A percentile compares a stretch with the other conserved stretches of the same genome.
Evolutionary conservation across 2,113 vertebrate species (phyloP).

Genomic region (Urocitellus parryii): DNA sequence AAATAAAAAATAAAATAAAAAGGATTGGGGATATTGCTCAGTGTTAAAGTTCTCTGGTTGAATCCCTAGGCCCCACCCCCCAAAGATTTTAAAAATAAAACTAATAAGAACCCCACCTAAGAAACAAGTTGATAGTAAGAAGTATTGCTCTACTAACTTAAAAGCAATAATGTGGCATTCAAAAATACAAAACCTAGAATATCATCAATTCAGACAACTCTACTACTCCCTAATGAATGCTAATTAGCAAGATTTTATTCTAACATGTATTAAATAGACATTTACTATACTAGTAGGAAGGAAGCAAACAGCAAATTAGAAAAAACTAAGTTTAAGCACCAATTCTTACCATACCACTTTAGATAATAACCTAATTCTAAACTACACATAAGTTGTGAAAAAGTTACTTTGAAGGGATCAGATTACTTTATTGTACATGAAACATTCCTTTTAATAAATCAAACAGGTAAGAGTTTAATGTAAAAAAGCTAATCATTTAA

Average conservation of each 20-base stretch:
- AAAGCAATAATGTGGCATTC: slow-evolving; percentile 53
- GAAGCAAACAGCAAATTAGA: slow-evolving; percentile 32
- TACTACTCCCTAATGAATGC: slow-evolving; percentile 1
- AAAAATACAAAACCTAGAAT: slow-evolving; percentile 8
- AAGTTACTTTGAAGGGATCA: neutral
- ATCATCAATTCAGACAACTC: slow-evolving; percentile 54
- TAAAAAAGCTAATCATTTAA: neutral
- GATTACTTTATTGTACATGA: slow-evolving; percentile 4
- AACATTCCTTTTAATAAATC: neutral
- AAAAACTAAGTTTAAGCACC: neutral
- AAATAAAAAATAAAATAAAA: no score
- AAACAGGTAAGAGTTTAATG: neutral
- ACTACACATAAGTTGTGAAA: neutral
- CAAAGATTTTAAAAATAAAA: slow-evolving; percentile 50
- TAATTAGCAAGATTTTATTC: slow-evolving; percentile 49
- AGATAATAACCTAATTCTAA: neutral
- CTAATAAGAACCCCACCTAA: neutral
- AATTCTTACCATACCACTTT: neutral
- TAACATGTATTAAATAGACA: slow-evolving; percentile 21
- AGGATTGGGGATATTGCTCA: no score
- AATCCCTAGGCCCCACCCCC: no score
- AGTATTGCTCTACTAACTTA: slow-evolving; percentile 21
- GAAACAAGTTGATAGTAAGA: slow-evolving; percentile 4
- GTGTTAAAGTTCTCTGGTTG: no score
- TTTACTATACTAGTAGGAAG: neutral